phyloP scores from a whole-genome alignment of 1,140 invertebrate genomes.

The Gerris buenoi region DNA sequence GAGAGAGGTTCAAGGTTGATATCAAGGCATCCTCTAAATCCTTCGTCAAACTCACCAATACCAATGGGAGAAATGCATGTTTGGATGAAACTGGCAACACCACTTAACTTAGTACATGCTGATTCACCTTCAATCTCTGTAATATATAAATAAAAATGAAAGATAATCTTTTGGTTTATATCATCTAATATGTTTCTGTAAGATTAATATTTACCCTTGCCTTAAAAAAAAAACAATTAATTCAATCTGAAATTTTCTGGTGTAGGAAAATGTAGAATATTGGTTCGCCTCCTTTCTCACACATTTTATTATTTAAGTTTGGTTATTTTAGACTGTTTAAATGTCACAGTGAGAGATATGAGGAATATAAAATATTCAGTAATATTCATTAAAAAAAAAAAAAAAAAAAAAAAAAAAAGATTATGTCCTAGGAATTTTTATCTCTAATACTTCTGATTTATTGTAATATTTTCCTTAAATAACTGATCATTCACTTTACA shows the following conservation, averaged over 20 bases:
- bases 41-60: neutral
- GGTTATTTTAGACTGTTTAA: neutral
- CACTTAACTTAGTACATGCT: neutral
- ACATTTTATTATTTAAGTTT: neutral
- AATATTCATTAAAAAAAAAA: neutral
- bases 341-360: too few relatives aligned
- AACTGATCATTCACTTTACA: too few relatives aligned
- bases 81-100: neutral
- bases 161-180: too few relatives aligned
- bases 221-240: neutral
- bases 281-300: neutral
- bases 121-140: neutral
- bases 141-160: neutral
- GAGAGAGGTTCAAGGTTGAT: neutral
- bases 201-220: neutral
- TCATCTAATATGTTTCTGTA: neutral
- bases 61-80: neutral
- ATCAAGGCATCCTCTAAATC: neutral
- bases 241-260: neutral
- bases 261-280: neutral
- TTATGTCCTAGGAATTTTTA: neutral
- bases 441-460: neutral
- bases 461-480: too few relatives aligned
- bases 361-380: neutral
- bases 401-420: neutral